These are phyloP conservation scores for Zaprionus obscuricornis DNA, from an alignment of 2,888 invertebrate genomes.

Conservation along the genomic window DNA sequence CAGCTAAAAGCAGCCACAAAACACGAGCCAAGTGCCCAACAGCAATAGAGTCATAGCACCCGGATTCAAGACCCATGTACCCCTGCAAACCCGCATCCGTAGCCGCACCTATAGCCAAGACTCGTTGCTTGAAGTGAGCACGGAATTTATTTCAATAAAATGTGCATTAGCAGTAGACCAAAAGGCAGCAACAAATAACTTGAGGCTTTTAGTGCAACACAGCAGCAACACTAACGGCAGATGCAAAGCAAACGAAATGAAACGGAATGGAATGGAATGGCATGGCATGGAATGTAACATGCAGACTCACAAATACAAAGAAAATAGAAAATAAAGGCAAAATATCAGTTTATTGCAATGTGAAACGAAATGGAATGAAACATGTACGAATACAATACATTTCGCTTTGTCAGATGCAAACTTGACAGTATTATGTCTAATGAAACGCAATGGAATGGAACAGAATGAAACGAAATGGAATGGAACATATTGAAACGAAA, in stretches of 20 bases:
- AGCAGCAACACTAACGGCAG: slow-evolving; percentile 39
- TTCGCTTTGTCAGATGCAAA: slow-evolving; percentile 64
- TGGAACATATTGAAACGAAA: neutral
- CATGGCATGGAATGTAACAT: no score
- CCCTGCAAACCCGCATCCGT: slow-evolving; percentile 3
- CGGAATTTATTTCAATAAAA: slow-evolving; percentile 78
- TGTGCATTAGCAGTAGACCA: slow-evolving; percentile 67
- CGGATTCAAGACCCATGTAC: slow-evolving; percentile 7
- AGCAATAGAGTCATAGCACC: slow-evolving; percentile 29
- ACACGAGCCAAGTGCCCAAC: slow-evolving; percentile 62
- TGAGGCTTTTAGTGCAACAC: slow-evolving; percentile 68
- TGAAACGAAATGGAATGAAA: no score
- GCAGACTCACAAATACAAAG: no score
- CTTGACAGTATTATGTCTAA: slow-evolving; percentile 14
- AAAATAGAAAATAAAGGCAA: no score
- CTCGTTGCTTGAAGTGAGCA: slow-evolving; percentile 55
- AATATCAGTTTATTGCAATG: no score
- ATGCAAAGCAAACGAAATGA: slow-evolving; percentile 54
- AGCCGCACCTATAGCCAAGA: neutral
- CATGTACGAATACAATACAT: no score
- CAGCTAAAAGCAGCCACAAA: slow-evolving; percentile 75
- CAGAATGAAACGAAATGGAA: slow-evolving; percentile 12
- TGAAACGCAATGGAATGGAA: slow-evolving; percentile 18
- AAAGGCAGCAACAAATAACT: slow-evolving; percentile 74
- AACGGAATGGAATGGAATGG: slow-evolving; percentile 17